Percentiles rank a stretch among this genome's conserved stretches.
Evolutionary conservation across 2,797 vertebrate species (phyloP).

Genomic region (Arrhamphus sclerolepis): DNA sequence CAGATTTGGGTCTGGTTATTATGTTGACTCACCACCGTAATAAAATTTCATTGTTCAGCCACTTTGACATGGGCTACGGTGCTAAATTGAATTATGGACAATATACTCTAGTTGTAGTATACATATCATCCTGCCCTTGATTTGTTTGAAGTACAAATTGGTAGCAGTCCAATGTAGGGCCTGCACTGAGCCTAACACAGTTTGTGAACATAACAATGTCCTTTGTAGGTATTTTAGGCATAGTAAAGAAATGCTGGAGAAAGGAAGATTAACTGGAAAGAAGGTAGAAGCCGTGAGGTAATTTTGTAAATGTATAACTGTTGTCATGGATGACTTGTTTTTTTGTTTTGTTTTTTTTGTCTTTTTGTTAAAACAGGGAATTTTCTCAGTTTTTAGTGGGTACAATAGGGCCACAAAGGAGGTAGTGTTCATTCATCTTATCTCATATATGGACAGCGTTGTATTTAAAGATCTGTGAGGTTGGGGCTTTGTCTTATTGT

Average conservation of each 20-base stretch:
- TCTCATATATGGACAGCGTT: slow-evolving; percentile 55
- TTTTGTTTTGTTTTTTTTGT: neutral
- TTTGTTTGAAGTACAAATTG: slow-evolving; percentile 27
- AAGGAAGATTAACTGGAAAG: slow-evolving; percentile 14
- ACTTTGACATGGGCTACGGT: neutral
- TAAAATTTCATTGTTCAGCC: slow-evolving; percentile 6
- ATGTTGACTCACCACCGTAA: neutral
- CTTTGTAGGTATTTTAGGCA: slow-evolving; percentile 30
- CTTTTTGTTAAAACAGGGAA: slow-evolving; percentile 57
- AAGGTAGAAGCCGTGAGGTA: slow-evolving; percentile 48
- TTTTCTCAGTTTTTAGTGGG: slow-evolving; percentile 51
- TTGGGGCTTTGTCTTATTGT: slow-evolving; percentile 48
- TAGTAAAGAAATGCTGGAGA: slow-evolving; percentile 34
- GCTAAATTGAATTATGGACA: neutral
- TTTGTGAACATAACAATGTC: slow-evolving; percentile 31
- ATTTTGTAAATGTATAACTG: slow-evolving; percentile 42
- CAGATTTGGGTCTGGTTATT: slow-evolving; percentile 2
- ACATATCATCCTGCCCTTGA: too few relatives aligned
- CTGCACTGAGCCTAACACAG: slow-evolving; percentile 27
- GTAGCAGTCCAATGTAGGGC: slow-evolving; percentile 27
- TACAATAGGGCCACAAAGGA: slow-evolving; percentile 38
- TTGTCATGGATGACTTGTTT: slow-evolving; percentile 24
- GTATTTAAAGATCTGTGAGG: slow-evolving; percentile 46
- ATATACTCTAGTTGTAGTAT: slow-evolving; percentile 39
- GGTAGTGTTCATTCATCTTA: slow-evolving; percentile 49